phyloP scores from a whole-genome alignment of 2,113 vertebrate genomes.

The Malaclemys terrapin region DNA sequence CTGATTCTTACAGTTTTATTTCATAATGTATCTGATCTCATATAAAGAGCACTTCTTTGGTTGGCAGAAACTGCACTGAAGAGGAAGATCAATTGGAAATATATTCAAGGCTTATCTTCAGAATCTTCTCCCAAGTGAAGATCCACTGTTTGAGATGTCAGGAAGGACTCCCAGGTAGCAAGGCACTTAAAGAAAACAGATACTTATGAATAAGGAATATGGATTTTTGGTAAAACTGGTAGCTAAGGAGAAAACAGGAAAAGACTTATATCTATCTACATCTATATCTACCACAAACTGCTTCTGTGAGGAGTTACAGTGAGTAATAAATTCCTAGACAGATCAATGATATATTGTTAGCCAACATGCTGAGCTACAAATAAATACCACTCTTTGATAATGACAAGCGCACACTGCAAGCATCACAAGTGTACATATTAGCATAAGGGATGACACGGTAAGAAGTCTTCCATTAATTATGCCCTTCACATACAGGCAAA shows the following conservation, averaged over 20 bases:
- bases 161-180: conserved; percentile 95
- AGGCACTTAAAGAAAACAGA: conserved; percentile 87
- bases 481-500: conserved; percentile 46
- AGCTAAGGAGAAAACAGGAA: neutral
- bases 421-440: conserved; percentile 32
- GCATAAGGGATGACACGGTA: conserved; percentile 29
- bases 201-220: neutral
- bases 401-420: conserved; percentile 21
- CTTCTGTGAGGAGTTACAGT: neutral
- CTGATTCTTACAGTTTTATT: conserved; percentile 48
- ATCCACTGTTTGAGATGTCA: conserved; percentile 86
- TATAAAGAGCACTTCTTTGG: conserved; percentile 79
- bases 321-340: conserved; percentile 52
- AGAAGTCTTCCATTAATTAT: conserved; percentile 34
- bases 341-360: conserved; percentile 15
- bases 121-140: conserved; percentile 72
- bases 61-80: conserved; percentile 47
- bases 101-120: conserved; percentile 78
- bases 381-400: conserved; percentile 62
- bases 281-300: neutral
- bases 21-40: conserved; percentile 50
- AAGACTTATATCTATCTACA: neutral
- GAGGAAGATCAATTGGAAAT: conserved; percentile 8
- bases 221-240: neutral
- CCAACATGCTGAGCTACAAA: conserved; percentile 38